Conservation (phyloP, 30 jellyfish, hydroid and myxozoan genomes). For the Hydractinia symbiolongicarpus region DNA sequence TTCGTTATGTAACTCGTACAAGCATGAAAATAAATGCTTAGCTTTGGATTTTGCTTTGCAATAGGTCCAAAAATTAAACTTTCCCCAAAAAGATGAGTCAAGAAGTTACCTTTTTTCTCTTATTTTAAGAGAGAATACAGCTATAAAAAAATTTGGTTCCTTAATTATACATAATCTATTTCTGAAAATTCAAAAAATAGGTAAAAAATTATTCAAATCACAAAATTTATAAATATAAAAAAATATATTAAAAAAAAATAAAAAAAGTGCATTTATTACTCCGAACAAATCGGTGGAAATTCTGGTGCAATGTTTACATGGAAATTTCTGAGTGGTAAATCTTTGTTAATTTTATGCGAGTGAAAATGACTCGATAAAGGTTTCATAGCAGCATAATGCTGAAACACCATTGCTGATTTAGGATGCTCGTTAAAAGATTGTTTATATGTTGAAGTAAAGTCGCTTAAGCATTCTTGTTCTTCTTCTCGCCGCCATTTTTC, state of each 20-base stretch:
- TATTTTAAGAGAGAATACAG: too few species aligned
- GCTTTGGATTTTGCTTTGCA: too few species aligned
- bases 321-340: slow-evolving; percentile 51
- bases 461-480: slow-evolving; percentile 5
- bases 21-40: too few species aligned
- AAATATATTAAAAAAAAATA: not conserved
- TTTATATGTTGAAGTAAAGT: slow-evolving; percentile 58
- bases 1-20: too few species aligned
- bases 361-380: slow-evolving; percentile 78
- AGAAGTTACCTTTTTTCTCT: too few species aligned
- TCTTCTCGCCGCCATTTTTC: slow-evolving; percentile 24
- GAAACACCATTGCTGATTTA: slow-evolving; percentile 40
- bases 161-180: too few species aligned
- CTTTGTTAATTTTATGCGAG: slow-evolving; percentile 59
- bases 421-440: slow-evolving; percentile 48
- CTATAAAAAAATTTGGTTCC: too few species aligned
- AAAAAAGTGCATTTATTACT: not conserved
- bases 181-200: too few species aligned
- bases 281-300: slow-evolving; percentile 47
- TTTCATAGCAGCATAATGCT: slow-evolving; percentile 71
- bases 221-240: not conserved
- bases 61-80: too few species aligned
- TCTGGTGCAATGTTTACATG: slow-evolving; percentile 77
- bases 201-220: too few species aligned
- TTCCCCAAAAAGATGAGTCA: too few species aligned